phyloP scores from a whole-genome alignment of 2,797 vertebrate species.

The Enoplosus armatus region DNA sequence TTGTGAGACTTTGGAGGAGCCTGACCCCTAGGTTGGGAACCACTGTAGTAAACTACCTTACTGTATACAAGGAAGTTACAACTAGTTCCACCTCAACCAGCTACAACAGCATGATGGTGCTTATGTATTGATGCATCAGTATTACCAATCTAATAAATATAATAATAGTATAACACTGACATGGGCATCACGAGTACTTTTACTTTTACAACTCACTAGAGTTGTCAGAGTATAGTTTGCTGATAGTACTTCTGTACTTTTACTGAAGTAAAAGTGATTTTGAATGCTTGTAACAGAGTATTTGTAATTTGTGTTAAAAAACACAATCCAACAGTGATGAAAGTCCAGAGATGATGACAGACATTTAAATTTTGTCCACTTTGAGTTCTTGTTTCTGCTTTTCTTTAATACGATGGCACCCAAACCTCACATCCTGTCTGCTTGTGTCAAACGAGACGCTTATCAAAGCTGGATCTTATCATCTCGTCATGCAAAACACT shows the following conservation, averaged over 20 bases:
- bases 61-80: background rate
- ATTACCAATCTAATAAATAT: background rate
- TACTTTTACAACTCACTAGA: background rate
- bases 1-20: background rate
- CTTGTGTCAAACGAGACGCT: constrained; percentile 39
- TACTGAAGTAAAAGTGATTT: background rate
- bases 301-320: no score
- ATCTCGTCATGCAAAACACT: constrained; percentile 52
- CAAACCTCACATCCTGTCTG: constrained; percentile 36
- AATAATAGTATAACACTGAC: background rate
- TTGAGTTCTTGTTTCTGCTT: constrained; percentile 21
- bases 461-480: constrained; percentile 70
- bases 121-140: background rate
- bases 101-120: background rate
- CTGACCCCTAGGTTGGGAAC: background rate
- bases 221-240: background rate
- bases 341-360: background rate
- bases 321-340: no score
- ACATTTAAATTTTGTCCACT: background rate
- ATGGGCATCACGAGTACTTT: background rate
- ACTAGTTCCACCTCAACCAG: background rate
- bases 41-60: background rate
- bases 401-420: constrained; percentile 1
- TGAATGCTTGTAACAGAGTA: background rate
- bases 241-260: background rate